Conservation (phyloP, 2,888 invertebrate genomes). For the Lasioglossum villosulum region DNA sequence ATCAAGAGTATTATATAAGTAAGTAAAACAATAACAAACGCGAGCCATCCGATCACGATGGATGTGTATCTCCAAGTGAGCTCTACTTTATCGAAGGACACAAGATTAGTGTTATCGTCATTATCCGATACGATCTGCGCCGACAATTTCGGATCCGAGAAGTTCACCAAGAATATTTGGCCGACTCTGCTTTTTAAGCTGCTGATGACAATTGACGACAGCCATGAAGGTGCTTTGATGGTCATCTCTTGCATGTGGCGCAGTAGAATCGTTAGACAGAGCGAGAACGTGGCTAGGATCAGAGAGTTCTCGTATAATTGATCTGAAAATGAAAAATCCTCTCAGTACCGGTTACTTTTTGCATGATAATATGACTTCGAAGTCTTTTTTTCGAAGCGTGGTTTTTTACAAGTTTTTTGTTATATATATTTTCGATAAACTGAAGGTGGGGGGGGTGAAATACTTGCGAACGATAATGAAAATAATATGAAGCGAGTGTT, state of each 20-base stretch:
- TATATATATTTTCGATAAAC: too few relatives aligned
- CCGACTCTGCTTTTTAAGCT: conserved; percentile 76
- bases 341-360: background rate
- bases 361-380: too few relatives aligned
- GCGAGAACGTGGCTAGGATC: conserved; percentile 65
- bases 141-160: conserved; percentile 76
- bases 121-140: conserved; percentile 70
- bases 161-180: conserved; percentile 74
- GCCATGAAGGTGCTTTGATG: conserved; percentile 72
- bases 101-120: conserved; percentile 72
- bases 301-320: conserved; percentile 77
- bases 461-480: too few relatives aligned
- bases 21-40: conserved; percentile 69
- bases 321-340: conserved; percentile 69
- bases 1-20: conserved; percentile 72
- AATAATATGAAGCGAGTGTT: too few relatives aligned
- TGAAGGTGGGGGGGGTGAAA: too few relatives aligned
- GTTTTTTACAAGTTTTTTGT: too few relatives aligned
- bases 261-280: conserved; percentile 64
- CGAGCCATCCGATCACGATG: conserved; percentile 75
- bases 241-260: conserved; percentile 70
- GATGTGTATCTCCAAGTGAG: conserved; percentile 73
- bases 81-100: conserved; percentile 56
- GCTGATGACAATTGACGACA: conserved; percentile 62
- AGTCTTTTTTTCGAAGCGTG: too few relatives aligned